Conservation (phyloP, 2,888 invertebrate genomes). For the Heliconius charithonia region DNA sequence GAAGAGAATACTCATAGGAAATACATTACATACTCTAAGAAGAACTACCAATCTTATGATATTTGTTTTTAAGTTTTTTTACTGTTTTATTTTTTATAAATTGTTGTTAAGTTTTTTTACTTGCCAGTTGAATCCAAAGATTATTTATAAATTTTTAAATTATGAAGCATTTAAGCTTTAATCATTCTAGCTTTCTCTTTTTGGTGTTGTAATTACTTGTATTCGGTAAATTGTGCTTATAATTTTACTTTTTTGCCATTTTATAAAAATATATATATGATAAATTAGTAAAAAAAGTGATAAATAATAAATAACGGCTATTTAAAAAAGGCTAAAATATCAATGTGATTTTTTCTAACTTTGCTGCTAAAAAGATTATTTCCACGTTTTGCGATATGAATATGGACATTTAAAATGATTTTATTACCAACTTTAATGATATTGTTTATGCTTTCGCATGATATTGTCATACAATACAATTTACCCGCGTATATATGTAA, state of each 20-base stretch:
- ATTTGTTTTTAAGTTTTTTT: constrained; percentile 61
- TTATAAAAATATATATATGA: neutral
- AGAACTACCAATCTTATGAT: constrained; percentile 49
- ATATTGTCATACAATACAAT: neutral
- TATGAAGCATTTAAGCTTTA: constrained; percentile 30
- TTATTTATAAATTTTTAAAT: constrained; percentile 50
- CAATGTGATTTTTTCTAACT: too few species aligned
- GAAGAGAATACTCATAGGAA: constrained; percentile 48
- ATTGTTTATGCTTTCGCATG: too few species aligned
- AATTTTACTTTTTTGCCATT: neutral
- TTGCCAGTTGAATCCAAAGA: constrained; percentile 77
- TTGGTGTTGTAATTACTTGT: constrained; percentile 10
- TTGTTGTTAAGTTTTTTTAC: constrained; percentile 65
- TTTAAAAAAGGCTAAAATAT: too few species aligned
- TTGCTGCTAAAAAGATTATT: too few species aligned
- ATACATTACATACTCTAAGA: constrained; percentile 46
- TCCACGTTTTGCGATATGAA: too few species aligned
- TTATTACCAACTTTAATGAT: too few species aligned
- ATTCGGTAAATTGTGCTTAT: neutral
- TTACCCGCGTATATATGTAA: neutral
- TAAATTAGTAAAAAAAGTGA: too few species aligned
- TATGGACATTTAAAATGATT: too few species aligned
- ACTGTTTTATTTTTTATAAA: constrained; percentile 60
- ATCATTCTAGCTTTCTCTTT: neutral
- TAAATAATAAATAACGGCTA: too few species aligned